Base-by-base conservation (phyloP, 2,797 vertebrate species). In the Enteromius radiatus region DNA sequence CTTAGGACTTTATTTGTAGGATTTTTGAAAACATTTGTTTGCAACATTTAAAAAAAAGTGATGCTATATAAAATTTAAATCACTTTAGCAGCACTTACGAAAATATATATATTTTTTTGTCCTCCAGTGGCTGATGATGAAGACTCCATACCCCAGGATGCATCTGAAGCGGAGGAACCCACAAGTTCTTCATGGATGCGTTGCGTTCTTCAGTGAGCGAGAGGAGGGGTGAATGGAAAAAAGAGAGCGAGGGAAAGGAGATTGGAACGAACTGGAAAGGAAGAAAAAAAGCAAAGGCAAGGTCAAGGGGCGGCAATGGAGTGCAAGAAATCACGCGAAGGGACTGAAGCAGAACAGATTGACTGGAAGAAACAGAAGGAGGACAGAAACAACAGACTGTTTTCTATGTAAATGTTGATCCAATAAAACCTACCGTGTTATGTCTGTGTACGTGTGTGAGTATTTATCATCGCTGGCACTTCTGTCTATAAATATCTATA, bases 131-230 rank as follows among this genome's bases (percentile, higher is more conserved):
- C 88, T 3, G 75, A 88, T 3, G 82, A 91, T 6, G 91, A 85
- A 77, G 89, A 88, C 86, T 56, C 71, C 8, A 80, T 6, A 38
- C 41, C 85, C 31, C 89, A 68, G 1, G 82, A 71, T 5, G 84
- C 47, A 17, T 77, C 88, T 45, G 90, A 89, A 5, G 47, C 47
- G 26, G 84, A 84, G 63, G 90, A 85, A 85, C 87, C 90, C 1
- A 28, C 87, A 69, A 90, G 89, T 2, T 84, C 84, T 26, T 89
- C 90, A 7, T 95, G 94, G 94, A 73, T 92, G 17, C 93, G 93
- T 79, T 96, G 95, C 41, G 76, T 90, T 87, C 90, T 96, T 78
- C 94, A 95, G 86, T 96, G 93, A 90, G 10, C 71, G 14, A 84
- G 77, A 78, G 47, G 36, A 76, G 59, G 75, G 43, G 68, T 41